phyloP scores from a whole-genome alignment of 2,888 invertebrate genomes.

The Tetanocera ferruginea region DNA sequence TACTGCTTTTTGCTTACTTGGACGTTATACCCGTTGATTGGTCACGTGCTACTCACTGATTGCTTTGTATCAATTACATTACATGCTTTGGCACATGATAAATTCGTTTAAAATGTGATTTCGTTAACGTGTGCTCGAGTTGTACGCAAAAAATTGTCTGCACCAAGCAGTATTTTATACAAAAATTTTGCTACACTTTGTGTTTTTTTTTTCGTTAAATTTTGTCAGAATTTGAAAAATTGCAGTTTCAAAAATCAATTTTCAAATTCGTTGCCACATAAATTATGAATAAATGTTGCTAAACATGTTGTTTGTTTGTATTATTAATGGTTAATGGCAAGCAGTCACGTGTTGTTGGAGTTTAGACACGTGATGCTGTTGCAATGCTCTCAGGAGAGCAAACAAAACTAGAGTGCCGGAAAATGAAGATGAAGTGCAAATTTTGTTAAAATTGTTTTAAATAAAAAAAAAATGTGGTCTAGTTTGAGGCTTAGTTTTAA shows the following conservation, averaged over 20 bases:
- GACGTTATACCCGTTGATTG: slow-evolving; percentile 1
- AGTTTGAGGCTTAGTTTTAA: not conserved
- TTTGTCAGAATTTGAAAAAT: slow-evolving; percentile 19
- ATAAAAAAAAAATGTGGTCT: not conserved
- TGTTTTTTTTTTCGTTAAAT: not conserved
- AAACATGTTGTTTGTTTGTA: not conserved
- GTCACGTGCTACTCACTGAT: slow-evolving; percentile 47
- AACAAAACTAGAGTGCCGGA: not conserved
- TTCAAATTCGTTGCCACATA: not conserved
- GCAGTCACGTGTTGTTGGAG: not conserved
- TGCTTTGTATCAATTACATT: slow-evolving; percentile 65
- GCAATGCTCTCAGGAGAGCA: not conserved
- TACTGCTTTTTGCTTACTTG: not conserved
- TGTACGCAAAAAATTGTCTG: not conserved
- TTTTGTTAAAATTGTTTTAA: not conserved
- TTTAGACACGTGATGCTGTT: not conserved
- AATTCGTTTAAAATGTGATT: slow-evolving; percentile 49
- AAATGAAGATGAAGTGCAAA: too few relatives aligned
- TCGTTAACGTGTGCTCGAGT: slow-evolving; percentile 19
- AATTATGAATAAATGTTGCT: slow-evolving; percentile 10
- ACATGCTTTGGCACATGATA: slow-evolving; percentile 61
- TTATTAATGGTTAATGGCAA: too few relatives aligned
- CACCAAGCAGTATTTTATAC: not conserved
- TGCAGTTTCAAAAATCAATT: slow-evolving; percentile 27
- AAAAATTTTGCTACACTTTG: not conserved